phyloP scores from a whole-genome alignment of 2,113 vertebrate genomes.

The Clarias gariepinus region DNA sequence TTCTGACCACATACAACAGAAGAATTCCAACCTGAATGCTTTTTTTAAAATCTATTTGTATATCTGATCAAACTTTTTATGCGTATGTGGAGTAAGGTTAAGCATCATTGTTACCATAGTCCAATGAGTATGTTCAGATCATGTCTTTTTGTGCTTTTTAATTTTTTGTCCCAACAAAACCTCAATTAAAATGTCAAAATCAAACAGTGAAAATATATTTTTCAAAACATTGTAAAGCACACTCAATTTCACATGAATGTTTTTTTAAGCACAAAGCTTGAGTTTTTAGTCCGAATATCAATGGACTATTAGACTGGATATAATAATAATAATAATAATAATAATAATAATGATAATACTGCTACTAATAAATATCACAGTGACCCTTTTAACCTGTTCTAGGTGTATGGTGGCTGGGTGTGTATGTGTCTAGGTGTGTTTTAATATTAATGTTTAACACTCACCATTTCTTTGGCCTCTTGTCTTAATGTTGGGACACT shows the following conservation, averaged over 20 bases:
- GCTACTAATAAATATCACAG: background rate
- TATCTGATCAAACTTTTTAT: background rate
- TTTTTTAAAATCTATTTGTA: background rate
- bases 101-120: background rate
- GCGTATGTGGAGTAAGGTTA: background rate
- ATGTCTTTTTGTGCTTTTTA: background rate
- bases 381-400: background rate
- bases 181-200: background rate
- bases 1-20: background rate
- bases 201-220: background rate
- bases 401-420: background rate
- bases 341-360: background rate
- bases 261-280: background rate
- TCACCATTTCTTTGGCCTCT: slow-evolving; percentile 94
- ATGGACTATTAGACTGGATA: background rate
- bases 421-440: background rate
- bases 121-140: background rate
- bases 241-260: background rate
- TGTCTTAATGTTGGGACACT: slow-evolving; percentile 83
- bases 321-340: background rate
- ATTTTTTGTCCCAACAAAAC: background rate
- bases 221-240: background rate
- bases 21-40: background rate
- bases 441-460: slow-evolving; percentile 46
- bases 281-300: background rate